Evolutionary conservation across 2,113 vertebrate genomes (phyloP), one percentile per base, ranked within the genome.

Genomic region (Otus sunia): DNA sequence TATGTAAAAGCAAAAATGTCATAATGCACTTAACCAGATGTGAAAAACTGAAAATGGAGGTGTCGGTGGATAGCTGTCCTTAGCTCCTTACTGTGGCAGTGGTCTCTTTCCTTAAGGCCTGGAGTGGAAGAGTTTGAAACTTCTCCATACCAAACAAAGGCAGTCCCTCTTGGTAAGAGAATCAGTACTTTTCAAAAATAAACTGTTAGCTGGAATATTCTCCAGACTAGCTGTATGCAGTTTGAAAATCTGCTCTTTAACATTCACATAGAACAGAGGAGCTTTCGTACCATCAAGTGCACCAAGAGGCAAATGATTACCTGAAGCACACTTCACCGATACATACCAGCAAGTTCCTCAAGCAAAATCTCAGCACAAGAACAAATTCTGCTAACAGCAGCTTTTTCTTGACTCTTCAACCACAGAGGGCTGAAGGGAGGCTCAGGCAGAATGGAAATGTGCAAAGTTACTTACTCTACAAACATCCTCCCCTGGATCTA

Each of bases 1-100:
- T 50, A 78, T 21, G 68, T 80, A 91, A 87, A 49, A 89, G 86
- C 67, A 88, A 86, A 92, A 87, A 87, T 74, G 73, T 78, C 92
- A 87, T 39, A 75, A 91, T 75, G 56, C 74, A 87, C 81, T 96
- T 85, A 93, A 74, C 32, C 94, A 96, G 84, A 94, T 91, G 92
- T 91, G 90, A 84, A 81, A 89, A 87, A 41, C 93, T 88, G 86
- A 88, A 90, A 88, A 88, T 8, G 47, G 74, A 95, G 66, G 94
- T 89, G 84, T 87, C 2, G 2, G 77, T 78, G 69, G 85, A 93
- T 29, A 71, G 80, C 92, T 96, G 92, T 74, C 76, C 84, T 81
- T 93, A 91, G 80, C 87, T 93, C 73, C 60, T 75, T 62, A 60
- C 81, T 81, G 39, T 15, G 66, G 80, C 68, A 89, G 37, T 47